Percentiles rank a stretch among this genome's conserved stretches.
Evolutionary conservation across 92 coral and sea anemone genomes (phyloP).

Genomic region (Porites rus): DNA sequence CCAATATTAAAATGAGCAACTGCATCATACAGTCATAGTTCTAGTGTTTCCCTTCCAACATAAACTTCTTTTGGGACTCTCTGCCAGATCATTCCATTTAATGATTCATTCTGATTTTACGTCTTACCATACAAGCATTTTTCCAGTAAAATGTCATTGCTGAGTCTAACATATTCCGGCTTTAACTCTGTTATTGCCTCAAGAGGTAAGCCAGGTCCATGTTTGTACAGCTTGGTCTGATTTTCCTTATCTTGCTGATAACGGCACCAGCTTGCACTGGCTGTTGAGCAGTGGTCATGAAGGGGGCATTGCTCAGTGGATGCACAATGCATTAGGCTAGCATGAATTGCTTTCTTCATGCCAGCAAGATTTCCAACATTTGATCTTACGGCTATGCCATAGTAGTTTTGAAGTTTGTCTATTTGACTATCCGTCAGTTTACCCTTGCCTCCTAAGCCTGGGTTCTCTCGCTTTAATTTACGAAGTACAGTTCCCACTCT

Average conservation of each 20-base stretch:
- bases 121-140: conserved; percentile 73
- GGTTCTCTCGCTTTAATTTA: conserved; percentile 17
- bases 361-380: conserved; percentile 59
- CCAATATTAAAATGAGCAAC: conserved; percentile 67
- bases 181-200: conserved; percentile 33
- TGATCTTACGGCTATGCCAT: conserved; percentile 60
- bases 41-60: conserved; percentile 56
- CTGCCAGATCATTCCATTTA: conserved; percentile 71
- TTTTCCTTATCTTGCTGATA: conserved; percentile 52
- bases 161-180: conserved; percentile 66
- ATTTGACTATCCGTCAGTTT: neutral
- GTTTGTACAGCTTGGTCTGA: conserved; percentile 36
- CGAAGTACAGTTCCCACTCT: neutral
- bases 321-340: conserved; percentile 64
- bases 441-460: conserved; percentile 48
- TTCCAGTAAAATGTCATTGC: conserved; percentile 50
- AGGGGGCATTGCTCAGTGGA: conserved; percentile 46
- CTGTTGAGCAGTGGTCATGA: conserved; percentile 65
- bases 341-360: conserved; percentile 52
- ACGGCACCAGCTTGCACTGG: conserved; percentile 62
- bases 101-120: conserved; percentile 63
- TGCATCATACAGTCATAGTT: conserved; percentile 75
- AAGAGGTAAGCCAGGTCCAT: conserved; percentile 65
- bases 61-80: conserved; percentile 53
- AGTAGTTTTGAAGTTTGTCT: conserved; percentile 36